phyloP scores from a whole-genome alignment of 2,113 vertebrate species.

The Scomber scombrus region DNA sequence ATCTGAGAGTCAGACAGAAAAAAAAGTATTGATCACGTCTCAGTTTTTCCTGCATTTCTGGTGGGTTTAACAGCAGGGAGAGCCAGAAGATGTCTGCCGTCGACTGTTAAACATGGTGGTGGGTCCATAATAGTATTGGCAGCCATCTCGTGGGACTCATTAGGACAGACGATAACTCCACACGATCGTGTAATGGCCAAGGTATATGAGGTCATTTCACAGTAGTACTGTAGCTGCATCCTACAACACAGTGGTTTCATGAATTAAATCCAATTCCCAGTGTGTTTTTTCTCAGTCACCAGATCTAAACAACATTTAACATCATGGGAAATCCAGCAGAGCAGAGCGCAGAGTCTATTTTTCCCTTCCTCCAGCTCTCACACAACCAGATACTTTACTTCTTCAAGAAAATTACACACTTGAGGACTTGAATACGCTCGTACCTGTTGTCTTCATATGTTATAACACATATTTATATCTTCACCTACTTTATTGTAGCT shows the following conservation, averaged over 20 bases:
- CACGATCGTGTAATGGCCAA: constrained; percentile 55
- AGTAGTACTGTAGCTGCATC: constrained; percentile 43
- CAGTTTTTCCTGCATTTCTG: constrained; percentile 9
- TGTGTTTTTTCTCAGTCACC: constrained; percentile 28
- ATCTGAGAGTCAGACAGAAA: not conserved
- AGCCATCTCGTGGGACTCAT: constrained; percentile 70
- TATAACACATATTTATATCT: not conserved
- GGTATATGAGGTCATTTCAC: constrained; percentile 63
- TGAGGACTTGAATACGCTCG: not conserved
- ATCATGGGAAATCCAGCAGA: constrained; percentile 28
- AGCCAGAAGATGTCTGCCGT: constrained; percentile 25
- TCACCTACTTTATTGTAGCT: not conserved
- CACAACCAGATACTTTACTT: not conserved
- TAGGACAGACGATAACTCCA: constrained; percentile 59
- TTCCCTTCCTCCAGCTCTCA: not conserved
- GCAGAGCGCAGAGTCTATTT: not conserved
- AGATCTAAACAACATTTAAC: constrained; percentile 50
- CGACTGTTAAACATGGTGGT: constrained; percentile 47
- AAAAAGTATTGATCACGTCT: not conserved
- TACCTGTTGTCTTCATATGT: not conserved
- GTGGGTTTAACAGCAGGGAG: constrained; percentile 48
- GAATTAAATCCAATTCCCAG: constrained; percentile 53
- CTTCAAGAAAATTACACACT: not conserved
- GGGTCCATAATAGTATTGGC: constrained; percentile 64
- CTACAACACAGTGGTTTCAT: constrained; percentile 36